Evolutionary conservation across 2,888 invertebrate genomes (phyloP), one percentile per base, ranked within the genome.

Genomic region (Agonopterix arenella): DNA sequence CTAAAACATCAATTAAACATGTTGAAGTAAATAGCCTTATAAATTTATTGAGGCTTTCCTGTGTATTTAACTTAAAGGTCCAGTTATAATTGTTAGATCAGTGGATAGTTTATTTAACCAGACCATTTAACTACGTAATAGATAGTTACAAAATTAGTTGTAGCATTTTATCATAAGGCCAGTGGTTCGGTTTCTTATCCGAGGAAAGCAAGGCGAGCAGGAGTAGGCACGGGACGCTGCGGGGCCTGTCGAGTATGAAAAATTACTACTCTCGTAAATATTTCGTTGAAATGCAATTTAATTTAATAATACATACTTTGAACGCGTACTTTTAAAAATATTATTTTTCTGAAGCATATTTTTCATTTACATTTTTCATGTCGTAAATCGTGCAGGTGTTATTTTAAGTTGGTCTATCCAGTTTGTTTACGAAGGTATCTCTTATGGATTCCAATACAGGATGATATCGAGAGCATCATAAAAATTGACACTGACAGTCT

Each of bases 401-500:
- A 52, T 43, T 52, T 49, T 51, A 50, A 36, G 49, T 50, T 55
- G 48, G 50, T 51, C 28, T 28, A 28, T 28, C 28, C 48, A 53
- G 48, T 50, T 52, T 52, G 36, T 57, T 61, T 61, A 61, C 54
- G 58, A 28, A 28, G 28, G 28, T 5, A 28, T 28, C 5, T 28
- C 40, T n/a, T n/a, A 40, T n/a, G 40, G 40, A n/a, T 40, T 40
- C 40, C 40, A 40, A 11, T 40, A 40, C 52, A 60, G 67, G 56
- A 62, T 66, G 74, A 76, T 80, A 81, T 75, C 73, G 64, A 78
- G 72, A 76, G 79, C 70, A 68, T 76, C 78, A 80, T 85, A 84
- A 85, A 83, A 84, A 78, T 79, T 77, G 78, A 79, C 80, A 84
- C 67, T 73, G 82, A 82, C 78, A 77, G 70, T 73, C 66, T 65